Conservation (phyloP, 2,888 invertebrate genomes). For the Agonopterix subpropinquella region DNA sequence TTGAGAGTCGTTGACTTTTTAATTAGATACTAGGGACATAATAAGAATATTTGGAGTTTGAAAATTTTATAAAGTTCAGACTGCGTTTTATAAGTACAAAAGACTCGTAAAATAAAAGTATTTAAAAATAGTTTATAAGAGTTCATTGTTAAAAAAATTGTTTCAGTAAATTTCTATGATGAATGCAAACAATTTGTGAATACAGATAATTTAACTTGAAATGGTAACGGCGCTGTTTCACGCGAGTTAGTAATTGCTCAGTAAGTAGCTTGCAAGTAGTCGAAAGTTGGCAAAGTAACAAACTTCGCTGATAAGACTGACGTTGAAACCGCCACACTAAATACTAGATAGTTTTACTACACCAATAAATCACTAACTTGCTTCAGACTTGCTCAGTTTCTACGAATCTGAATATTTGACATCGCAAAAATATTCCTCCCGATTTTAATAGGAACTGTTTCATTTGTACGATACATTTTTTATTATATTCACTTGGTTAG, state of each 20-base stretch:
- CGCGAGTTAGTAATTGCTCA: slow-evolving; percentile 30
- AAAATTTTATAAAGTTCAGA: slow-evolving; percentile 6
- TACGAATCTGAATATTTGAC: slow-evolving; percentile 12
- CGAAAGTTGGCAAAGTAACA: slow-evolving; percentile 30
- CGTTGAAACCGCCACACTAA: slow-evolving; percentile 47
- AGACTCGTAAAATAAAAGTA: slow-evolving; percentile 1
- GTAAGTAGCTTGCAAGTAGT: slow-evolving; percentile 20
- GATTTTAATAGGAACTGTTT: background rate
- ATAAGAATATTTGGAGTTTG: slow-evolving; percentile 6
- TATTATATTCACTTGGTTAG: too few relatives aligned
- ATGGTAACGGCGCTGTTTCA: slow-evolving; percentile 18
- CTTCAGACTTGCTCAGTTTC: slow-evolving; percentile 35
- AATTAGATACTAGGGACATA: slow-evolving; percentile 8
- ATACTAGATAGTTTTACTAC: slow-evolving; percentile 54
- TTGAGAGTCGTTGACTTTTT: slow-evolving; percentile 11
- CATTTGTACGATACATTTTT: too few relatives aligned
- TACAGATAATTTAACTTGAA: slow-evolving; percentile 1
- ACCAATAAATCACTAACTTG: slow-evolving; percentile 57
- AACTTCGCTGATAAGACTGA: slow-evolving; percentile 48
- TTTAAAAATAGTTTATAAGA: background rate
- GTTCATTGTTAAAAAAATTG: too few relatives aligned
- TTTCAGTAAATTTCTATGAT: too few relatives aligned
- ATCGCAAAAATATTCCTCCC: slow-evolving; percentile 1
- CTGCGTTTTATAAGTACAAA: background rate
- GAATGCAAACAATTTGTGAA: too few relatives aligned